Evolutionary conservation across 2,797 vertebrate species (phyloP).

Genomic region (Telmatherina bonti): DNA sequence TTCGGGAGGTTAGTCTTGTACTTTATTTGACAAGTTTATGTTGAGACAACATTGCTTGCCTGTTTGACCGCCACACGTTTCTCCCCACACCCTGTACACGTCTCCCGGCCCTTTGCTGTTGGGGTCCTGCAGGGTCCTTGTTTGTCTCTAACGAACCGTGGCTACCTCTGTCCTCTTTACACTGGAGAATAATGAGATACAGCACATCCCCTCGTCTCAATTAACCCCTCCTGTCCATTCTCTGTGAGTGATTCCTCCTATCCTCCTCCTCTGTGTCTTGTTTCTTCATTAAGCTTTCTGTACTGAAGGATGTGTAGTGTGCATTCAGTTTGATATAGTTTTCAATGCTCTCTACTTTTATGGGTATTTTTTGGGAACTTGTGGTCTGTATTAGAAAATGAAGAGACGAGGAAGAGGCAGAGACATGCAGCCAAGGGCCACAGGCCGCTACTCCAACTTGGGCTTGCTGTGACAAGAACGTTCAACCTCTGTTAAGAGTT

Average conservation of each 20-base stretch:
- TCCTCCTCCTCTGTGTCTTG: neutral
- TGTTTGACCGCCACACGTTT: conserved; percentile 35
- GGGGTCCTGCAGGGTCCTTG: conserved; percentile 58
- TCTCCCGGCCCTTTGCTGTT: conserved; percentile 56
- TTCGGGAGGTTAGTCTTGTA: conserved; percentile 87
- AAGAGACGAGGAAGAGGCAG: neutral
- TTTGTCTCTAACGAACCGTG: conserved; percentile 68
- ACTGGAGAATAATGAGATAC: conserved; percentile 55
- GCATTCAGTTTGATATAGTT: neutral
- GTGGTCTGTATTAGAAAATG: neutral
- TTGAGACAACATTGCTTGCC: neutral
- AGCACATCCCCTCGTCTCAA: conserved; percentile 29
- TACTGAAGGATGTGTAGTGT: neutral
- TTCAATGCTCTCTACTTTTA: neutral
- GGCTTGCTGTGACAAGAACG: conserved; percentile 1
- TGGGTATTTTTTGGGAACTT: neutral
- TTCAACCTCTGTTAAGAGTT: neutral
- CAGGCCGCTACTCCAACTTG: neutral
- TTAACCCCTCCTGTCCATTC: conserved; percentile 8
- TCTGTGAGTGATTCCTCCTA: neutral
- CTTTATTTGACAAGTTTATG: neutral
- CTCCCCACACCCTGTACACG: conserved; percentile 24
- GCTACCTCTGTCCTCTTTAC: conserved; percentile 52
- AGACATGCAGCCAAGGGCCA: neutral
- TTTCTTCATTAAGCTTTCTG: neutral